phyloP scores from a whole-genome alignment of 2,797 vertebrate genomes.

The Neoniphon sammara region DNA sequence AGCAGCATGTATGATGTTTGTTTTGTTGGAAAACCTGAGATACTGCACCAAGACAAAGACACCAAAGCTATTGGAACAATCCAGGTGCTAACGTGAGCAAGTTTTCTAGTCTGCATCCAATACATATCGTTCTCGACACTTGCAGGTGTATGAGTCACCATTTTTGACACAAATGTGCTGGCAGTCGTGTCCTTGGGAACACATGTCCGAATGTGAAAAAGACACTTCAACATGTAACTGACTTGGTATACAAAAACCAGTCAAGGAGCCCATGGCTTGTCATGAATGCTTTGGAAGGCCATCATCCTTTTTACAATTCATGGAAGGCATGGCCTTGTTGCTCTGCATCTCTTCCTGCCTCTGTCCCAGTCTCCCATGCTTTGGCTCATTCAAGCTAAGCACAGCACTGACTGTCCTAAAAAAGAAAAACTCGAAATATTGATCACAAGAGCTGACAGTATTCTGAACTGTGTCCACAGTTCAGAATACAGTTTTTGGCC shows the following conservation, averaged over 20 bases:
- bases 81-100: conserved; percentile 75
- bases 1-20: no score
- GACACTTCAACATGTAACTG: neutral
- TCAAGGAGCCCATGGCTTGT: neutral
- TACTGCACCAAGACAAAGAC: neutral
- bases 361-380: no score
- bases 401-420: no score
- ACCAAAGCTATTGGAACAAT: conserved; percentile 5
- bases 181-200: conserved; percentile 75
- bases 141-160: conserved; percentile 70
- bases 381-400: no score
- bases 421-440: no score
- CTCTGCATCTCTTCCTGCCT: no score
- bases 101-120: conserved; percentile 80
- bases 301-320: neutral
- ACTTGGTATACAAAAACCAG: neutral
- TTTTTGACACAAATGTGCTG: conserved; percentile 78
- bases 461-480: no score
- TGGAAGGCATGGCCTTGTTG: no score
- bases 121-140: conserved; percentile 75
- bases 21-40: no score
- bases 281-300: neutral
- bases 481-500: no score
- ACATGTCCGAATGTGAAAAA: conserved; percentile 69
- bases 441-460: no score